Evolutionary conservation across 2,797 vertebrate genomes (phyloP), one percentile per base, ranked within the genome.

Genomic region (Psittacula derbiana): DNA sequence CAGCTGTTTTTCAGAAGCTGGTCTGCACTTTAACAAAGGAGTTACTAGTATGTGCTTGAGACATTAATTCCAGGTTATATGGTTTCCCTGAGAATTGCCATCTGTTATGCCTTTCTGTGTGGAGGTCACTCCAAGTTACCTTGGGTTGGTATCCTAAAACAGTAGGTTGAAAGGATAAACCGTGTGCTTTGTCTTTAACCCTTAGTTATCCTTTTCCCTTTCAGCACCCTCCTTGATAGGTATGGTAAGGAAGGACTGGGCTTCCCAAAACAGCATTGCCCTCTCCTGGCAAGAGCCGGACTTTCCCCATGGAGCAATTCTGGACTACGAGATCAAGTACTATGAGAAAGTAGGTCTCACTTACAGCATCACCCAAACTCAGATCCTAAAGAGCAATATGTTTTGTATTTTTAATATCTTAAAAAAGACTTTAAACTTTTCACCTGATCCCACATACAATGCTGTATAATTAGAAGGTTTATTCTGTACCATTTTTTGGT

Each of bases 241-340:
- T 86, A 96, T 98, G 94, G 97, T 99, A 96, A 99, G 99, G 97
- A 99, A 99, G 97, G 99, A 99, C 98, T 99, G 99, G 99, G 99
- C 99, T 92, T 99, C 99, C 94, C 99, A 99, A 94, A 99, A 99
- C 98, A 99, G 99, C 98, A 99, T 99, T 93, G 99, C 99, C 94
- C 98, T 99, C 91, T 99, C 99, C 88, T 99, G 99, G 99, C 99
- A 98, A 97, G 98, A 99, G 93, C 99, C 99, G 23, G 98, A 98
- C 96, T 98, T 98, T 97, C 97, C 98, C 90, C 91, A 97, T 55
- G 98, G 98, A 96, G 97, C 98, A 94, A 97, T 99, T 98, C 97
- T 99, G 93, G 99, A 99, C 98, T 99, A 99, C 91, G 99, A 99
- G 98, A 98, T 99, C 98, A 99, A 99, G 98, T 99, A 99, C 97